These are phyloP conservation scores for Muscicapa comitata DNA, from an alignment of 2,797 vertebrate genomes.

Conservation along the genomic window DNA sequence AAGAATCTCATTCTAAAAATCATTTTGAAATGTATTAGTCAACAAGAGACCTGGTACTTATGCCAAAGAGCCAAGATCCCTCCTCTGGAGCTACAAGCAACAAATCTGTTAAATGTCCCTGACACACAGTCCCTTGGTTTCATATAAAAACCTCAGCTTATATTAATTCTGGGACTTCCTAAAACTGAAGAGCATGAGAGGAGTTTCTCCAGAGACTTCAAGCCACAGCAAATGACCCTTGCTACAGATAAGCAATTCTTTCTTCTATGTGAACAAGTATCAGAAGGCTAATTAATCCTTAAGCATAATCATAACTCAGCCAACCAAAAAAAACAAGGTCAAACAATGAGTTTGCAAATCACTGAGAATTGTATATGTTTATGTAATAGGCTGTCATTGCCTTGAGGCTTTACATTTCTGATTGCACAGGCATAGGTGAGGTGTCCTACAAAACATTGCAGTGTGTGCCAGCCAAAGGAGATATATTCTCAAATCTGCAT, in stretches of 20 bases:
- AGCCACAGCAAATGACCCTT: background rate
- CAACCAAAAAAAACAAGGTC: conserved; percentile 30
- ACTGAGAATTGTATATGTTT: background rate
- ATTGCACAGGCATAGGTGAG: background rate
- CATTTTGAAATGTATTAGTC: background rate
- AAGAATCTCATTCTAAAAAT: conserved; percentile 17
- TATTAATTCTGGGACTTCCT: background rate
- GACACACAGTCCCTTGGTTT: background rate
- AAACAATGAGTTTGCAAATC: background rate
- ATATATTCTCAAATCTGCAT: background rate
- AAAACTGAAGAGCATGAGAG: background rate
- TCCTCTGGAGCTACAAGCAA: background rate
- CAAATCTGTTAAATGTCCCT: background rate
- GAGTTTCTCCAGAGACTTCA: background rate
- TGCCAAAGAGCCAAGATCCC: background rate
- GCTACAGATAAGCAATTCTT: background rate
- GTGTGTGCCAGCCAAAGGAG: background rate
- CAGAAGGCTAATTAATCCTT: conserved; percentile 37
- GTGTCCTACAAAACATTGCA: background rate
- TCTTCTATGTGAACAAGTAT: background rate
- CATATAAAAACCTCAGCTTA: background rate
- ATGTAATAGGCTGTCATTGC: background rate
- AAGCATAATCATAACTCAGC: background rate
- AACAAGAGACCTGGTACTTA: background rate
- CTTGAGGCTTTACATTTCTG: conserved; percentile 1